Percentiles rank a stretch among this genome's conserved stretches.
These are phyloP conservation scores for Batillaria attramentaria DNA, from an alignment of 1,140 invertebrate species.

Conservation along the genomic window DNA sequence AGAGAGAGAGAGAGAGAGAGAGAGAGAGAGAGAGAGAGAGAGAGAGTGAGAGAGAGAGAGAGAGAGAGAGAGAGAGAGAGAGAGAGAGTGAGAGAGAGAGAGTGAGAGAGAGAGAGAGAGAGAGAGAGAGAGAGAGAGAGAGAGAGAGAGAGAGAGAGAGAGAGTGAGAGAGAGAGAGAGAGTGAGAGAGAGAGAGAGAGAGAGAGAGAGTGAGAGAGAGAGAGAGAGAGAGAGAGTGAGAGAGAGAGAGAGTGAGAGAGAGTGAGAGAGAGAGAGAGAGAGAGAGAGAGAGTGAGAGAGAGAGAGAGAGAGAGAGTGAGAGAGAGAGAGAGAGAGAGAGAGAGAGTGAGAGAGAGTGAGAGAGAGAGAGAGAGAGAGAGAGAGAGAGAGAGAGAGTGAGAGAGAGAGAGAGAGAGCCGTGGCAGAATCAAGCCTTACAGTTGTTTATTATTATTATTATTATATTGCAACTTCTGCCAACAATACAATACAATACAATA, in stretches of 20 bases:
- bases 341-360: conserved; percentile 4
- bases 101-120: conserved; percentile 18
- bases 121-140: conserved; percentile 18
- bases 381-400: conserved; percentile 9
- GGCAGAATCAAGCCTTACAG: no score
- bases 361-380: background rate
- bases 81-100: conserved; percentile 18
- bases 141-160: conserved; percentile 12
- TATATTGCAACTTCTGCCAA: no score
- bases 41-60: conserved; percentile 18
- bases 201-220: background rate
- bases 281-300: background rate
- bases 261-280: conserved; percentile 15
- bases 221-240: background rate
- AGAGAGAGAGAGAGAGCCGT: no score
- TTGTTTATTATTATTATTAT: no score
- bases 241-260: background rate
- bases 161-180: background rate
- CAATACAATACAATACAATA: conserved; percentile 7
- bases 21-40: conserved; percentile 18
- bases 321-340: conserved; percentile 12
- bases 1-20: conserved; percentile 18
- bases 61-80: conserved; percentile 18
- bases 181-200: conserved; percentile 16
- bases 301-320: background rate